Evolutionary conservation across 2,888 invertebrate genomes (phyloP).

Genomic region (Cantharis rustica): DNA sequence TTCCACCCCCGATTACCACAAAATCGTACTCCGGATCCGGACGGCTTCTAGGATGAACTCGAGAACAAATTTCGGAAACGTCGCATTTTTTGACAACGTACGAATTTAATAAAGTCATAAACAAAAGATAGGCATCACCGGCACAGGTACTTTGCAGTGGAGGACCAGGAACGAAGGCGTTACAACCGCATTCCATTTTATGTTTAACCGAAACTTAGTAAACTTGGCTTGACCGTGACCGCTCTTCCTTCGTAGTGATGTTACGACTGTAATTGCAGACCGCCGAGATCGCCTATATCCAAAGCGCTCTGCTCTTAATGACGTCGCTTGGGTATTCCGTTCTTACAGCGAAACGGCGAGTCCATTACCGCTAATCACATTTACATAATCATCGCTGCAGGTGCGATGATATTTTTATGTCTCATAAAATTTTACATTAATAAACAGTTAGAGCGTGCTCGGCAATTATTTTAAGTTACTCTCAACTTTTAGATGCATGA

Average conservation of each 20-base stretch:
- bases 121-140: conserved; percentile 64
- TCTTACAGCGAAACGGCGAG: conserved; percentile 5
- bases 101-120: conserved; percentile 68
- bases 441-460: conserved; percentile 1
- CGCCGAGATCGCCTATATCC: conserved; percentile 16
- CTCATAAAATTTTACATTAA: conserved; percentile 10
- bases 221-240: conserved; percentile 11
- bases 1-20: conserved; percentile 69
- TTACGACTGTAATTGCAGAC: conserved; percentile 10
- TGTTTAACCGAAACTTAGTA: neutral
- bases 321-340: conserved; percentile 26
- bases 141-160: conserved; percentile 63
- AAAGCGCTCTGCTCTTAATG: conserved; percentile 4
- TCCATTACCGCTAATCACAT: conserved; percentile 6
- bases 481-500: neutral
- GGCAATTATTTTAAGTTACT: conserved; percentile 7
- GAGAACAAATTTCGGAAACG: conserved; percentile 64
- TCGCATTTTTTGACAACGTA: conserved; percentile 64
- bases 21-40: conserved; percentile 67
- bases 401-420: conserved; percentile 11
- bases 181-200: conserved; percentile 61
- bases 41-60: conserved; percentile 57
- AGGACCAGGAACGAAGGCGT: conserved; percentile 62
- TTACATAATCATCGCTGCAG: conserved; percentile 11
- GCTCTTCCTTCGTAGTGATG: conserved; percentile 5